Conservation (phyloP, 2,797 vertebrate genomes). For the Phataginus tetradactyla region DNA sequence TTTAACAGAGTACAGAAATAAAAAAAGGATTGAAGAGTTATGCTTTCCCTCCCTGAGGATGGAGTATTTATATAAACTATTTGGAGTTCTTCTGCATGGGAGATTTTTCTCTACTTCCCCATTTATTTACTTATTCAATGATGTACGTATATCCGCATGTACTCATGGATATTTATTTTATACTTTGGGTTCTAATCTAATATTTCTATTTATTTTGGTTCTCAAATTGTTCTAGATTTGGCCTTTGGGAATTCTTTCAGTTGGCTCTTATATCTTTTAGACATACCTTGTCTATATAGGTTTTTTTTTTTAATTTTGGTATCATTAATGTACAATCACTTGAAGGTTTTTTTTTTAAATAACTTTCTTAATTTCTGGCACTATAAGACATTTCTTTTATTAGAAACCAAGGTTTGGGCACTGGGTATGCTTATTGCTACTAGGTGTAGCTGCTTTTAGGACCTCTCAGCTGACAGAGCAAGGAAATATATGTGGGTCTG, state of each 20-base stretch:
- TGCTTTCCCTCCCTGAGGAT: not conserved
- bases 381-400: not conserved
- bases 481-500: not conserved
- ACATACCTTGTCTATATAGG: not conserved
- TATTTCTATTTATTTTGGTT: not conserved
- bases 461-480: not conserved
- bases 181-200: not conserved
- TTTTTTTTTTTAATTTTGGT: not conserved
- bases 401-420: not conserved
- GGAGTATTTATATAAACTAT: not conserved
- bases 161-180: not conserved
- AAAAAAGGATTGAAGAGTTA: not conserved
- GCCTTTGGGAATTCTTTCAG: not conserved
- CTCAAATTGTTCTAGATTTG: not conserved
- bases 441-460: not conserved
- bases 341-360: not conserved
- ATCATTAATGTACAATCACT: too few relatives aligned
- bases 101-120: not conserved
- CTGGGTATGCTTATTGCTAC: not conserved
- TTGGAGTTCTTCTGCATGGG: not conserved
- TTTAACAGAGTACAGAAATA: not conserved
- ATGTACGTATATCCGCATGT: not conserved
- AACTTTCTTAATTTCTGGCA: not conserved
- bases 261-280: not conserved
- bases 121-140: not conserved